Conservation (phyloP, 1,140 invertebrate species). For the Calycopis cecrops region DNA sequence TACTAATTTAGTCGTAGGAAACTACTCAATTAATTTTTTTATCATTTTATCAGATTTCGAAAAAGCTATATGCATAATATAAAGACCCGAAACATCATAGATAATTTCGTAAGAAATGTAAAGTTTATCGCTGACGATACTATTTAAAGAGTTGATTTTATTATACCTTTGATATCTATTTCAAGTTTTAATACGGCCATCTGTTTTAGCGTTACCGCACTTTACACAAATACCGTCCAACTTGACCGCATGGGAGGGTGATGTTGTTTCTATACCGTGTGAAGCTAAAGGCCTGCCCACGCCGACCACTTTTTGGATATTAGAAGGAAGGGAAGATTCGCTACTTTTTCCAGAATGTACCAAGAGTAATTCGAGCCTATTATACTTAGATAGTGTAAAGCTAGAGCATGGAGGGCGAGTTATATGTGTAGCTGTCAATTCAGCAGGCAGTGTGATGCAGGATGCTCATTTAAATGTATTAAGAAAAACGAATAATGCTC, state of each 20-base stretch:
- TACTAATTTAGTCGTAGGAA: too few species aligned
- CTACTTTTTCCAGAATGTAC: constrained; percentile 65
- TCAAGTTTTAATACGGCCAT: constrained; percentile 59
- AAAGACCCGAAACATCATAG: too few species aligned
- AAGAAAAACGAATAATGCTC: constrained; percentile 55
- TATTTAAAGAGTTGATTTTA: constrained; percentile 3
- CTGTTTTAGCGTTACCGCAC: constrained; percentile 89
- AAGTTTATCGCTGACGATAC: constrained; percentile 4
- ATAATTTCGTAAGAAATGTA: not conserved
- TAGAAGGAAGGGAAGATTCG: constrained; percentile 78
- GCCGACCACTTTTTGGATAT: constrained; percentile 92
- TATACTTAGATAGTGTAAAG: constrained; percentile 61
- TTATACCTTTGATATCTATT: constrained; percentile 42
- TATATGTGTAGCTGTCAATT: constrained; percentile 65
- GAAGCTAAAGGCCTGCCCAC: constrained; percentile 91
- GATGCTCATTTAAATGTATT: constrained; percentile 64
- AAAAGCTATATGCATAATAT: too few species aligned
- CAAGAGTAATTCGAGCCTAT: constrained; percentile 65
- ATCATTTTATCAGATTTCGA: too few species aligned
- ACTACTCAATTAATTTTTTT: too few species aligned
- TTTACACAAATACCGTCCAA: constrained; percentile 91
- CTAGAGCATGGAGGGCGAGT: constrained; percentile 61
- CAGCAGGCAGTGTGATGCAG: constrained; percentile 67
- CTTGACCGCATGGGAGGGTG: constrained; percentile 85
- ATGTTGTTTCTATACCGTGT: constrained; percentile 91